phyloP scores from a whole-genome alignment of 92 coral and sea anemone species.

The Hydrozoanthus gracilis region DNA sequence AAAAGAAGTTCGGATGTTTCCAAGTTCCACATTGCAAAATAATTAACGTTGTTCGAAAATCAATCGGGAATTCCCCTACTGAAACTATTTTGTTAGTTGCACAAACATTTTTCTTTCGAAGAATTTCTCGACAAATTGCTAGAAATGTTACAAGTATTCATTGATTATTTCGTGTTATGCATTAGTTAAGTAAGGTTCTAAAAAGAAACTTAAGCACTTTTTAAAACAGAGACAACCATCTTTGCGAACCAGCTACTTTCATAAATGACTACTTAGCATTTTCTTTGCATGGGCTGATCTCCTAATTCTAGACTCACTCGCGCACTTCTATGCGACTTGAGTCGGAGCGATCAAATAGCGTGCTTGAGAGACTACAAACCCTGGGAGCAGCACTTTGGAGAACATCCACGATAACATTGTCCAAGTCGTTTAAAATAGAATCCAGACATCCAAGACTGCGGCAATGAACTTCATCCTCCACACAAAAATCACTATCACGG shows the following conservation, averaged over 20 bases:
- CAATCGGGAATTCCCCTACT: neutral
- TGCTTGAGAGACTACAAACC: conserved; percentile 64
- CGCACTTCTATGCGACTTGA: neutral
- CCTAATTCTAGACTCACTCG: too few species aligned
- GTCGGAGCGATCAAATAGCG: neutral
- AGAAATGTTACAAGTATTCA: neutral
- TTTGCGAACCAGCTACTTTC: neutral
- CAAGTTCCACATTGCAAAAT: neutral
- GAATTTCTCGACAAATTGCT: neutral
- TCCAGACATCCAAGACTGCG: conserved; percentile 61
- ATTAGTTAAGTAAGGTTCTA: neutral
- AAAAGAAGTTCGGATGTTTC: neutral
- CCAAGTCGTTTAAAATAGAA: conserved; percentile 70
- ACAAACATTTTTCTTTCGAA: neutral
- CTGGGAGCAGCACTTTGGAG: conserved; percentile 66
- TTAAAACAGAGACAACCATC: neutral
- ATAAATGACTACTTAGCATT: neutral
- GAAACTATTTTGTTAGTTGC: conserved; percentile 23
- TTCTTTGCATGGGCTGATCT: neutral
- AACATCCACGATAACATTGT: conserved; percentile 74
- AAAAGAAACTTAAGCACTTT: neutral
- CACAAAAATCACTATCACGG: conserved; percentile 31
- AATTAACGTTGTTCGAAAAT: neutral
- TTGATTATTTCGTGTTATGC: neutral
- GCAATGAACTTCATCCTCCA: conserved; percentile 27